Percentiles rank a stretch among this genome's conserved stretches.
These are phyloP conservation scores for Bombylius major DNA, from an alignment of 2,888 invertebrate species.

Conservation along the genomic window DNA sequence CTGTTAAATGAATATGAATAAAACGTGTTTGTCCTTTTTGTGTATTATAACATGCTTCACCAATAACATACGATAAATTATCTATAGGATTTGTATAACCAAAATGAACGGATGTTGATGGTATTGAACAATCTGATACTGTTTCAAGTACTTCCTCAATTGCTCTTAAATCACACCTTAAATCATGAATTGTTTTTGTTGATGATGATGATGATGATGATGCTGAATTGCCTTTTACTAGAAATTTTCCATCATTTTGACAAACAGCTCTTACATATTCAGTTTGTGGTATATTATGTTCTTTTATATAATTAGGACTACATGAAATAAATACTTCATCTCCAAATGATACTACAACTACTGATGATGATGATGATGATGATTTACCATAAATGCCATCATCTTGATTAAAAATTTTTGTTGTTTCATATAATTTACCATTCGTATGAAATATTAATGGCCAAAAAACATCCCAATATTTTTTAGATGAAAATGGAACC, in stretches of 20 bases:
- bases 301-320: conserved; percentile 17
- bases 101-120: conserved; percentile 17
- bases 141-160: conserved; percentile 21
- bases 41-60: conserved; percentile 23
- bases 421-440: conserved; percentile 13
- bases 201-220: not conserved
- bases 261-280: conserved; percentile 14
- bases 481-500: conserved; percentile 14
- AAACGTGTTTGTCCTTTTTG: conserved; percentile 20
- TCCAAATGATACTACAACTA: conserved; percentile 2
- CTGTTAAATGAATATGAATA: conserved; percentile 14
- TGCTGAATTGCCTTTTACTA: not conserved
- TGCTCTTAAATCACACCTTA: conserved; percentile 22
- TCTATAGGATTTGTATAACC: conserved; percentile 23
- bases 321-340: conserved; percentile 15
- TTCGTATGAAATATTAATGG: conserved; percentile 15
- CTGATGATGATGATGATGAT: not conserved
- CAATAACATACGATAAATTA: conserved; percentile 18
- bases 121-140: conserved; percentile 19
- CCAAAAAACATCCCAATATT: conserved; percentile 16
- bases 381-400: conserved; percentile 1
- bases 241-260: conserved; percentile 12
- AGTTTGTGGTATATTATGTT: conserved; percentile 4
- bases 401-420: not conserved
- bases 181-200: conserved; percentile 12